These are phyloP conservation scores for Argentina silus DNA, from an alignment of 2,797 vertebrate species.

Conservation along the genomic window DNA sequence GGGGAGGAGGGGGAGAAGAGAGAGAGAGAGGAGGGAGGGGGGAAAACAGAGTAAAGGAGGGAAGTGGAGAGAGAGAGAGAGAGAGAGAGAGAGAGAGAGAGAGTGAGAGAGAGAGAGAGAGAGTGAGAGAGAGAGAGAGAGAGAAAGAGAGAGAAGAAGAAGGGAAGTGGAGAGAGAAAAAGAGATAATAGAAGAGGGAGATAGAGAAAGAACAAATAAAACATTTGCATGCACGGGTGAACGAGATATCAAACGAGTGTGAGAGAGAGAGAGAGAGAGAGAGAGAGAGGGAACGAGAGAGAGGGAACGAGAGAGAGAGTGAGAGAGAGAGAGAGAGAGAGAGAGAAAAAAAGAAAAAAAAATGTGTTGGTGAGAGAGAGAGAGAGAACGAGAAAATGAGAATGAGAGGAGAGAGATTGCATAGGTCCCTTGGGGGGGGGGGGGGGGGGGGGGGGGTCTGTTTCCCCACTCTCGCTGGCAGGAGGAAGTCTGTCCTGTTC, in stretches of 20 bases:
- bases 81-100: not conserved
- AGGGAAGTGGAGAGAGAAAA: constrained; percentile 1
- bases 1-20: not conserved
- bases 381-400: constrained; percentile 1
- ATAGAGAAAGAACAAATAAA: not conserved
- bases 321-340: not conserved
- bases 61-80: constrained; percentile 8
- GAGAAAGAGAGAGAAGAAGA: constrained; percentile 2
- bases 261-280: constrained; percentile 16
- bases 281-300: too few relatives aligned
- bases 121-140: not conserved
- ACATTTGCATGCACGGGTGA: too few relatives aligned
- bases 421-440: constrained; percentile 4
- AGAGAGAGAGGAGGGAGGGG: not conserved
- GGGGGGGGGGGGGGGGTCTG: too few relatives aligned
- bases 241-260: too few relatives aligned
- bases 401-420: constrained; percentile 1
- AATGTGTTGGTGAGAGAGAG: not conserved
- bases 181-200: not conserved
- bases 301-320: too few relatives aligned
- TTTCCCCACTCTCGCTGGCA: constrained; percentile 20
- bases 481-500: not conserved
- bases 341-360: not conserved
- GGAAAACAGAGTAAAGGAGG: not conserved
- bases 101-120: not conserved